A percentile compares a stretch with the other conserved stretches of the same genome.
Evolutionary conservation across 2,888 invertebrate genomes (phyloP).

Genomic region (Crioceris asparagi): DNA sequence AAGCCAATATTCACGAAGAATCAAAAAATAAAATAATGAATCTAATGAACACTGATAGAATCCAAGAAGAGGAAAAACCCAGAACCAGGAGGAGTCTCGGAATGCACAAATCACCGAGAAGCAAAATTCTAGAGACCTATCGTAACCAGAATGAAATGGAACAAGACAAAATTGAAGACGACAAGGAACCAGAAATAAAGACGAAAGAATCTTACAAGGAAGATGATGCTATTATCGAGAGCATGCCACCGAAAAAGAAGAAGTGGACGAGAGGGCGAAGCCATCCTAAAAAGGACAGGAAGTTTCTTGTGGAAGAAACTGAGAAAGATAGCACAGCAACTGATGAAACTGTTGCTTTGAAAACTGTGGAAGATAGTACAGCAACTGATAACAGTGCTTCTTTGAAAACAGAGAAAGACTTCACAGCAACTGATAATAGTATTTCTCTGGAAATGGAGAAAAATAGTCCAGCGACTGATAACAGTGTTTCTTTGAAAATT

Average conservation of each 20-base stretch:
- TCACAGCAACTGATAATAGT: no score
- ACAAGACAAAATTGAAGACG: conserved; percentile 5
- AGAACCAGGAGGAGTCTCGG: not conserved
- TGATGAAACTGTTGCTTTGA: not conserved
- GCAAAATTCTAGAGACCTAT: conserved; percentile 7
- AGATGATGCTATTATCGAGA: not conserved
- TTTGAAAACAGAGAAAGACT: no score
- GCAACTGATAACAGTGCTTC: not conserved
- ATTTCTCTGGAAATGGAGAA: no score
- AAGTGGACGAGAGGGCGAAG: conserved; percentile 17
- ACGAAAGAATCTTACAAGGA: not conserved
- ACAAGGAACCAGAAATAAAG: not conserved
- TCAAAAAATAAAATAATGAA: conserved; percentile 12
- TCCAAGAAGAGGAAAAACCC: no score
- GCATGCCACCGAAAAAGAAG: conserved; percentile 17
- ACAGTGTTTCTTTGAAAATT: no score
- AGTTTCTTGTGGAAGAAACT: not conserved
- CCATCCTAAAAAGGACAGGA: conserved; percentile 15
- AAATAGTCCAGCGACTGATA: no score
- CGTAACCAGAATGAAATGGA: no score
- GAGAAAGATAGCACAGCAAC: not conserved
- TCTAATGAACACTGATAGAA: conserved; percentile 6
- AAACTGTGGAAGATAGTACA: not conserved
- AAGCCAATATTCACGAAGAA: conserved; percentile 16
- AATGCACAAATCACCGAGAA: not conserved